Evolutionary conservation across 2,888 invertebrate species (phyloP).

Genomic region (Cephus sareptanus): DNA sequence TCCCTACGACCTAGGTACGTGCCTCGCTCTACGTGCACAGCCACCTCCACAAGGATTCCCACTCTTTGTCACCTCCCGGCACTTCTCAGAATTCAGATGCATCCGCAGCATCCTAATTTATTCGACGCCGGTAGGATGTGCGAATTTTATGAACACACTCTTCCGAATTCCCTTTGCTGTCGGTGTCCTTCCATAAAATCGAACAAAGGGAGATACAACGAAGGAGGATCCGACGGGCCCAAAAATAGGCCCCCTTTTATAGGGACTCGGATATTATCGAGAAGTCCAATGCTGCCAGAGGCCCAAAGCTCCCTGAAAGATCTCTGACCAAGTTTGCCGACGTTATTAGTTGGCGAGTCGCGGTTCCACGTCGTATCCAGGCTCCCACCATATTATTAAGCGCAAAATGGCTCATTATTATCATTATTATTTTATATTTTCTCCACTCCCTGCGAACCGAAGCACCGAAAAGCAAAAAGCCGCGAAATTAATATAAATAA

Average conservation of each 20-base stretch:
- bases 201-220: not conserved
- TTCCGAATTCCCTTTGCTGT: not conserved
- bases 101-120: not conserved
- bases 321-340: conserved; percentile 11
- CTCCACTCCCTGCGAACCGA: conserved; percentile 45
- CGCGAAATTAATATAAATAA: conserved; percentile 62
- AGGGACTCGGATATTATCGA: not conserved
- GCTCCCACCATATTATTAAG: conserved; percentile 62
- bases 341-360: conserved; percentile 50
- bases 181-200: not conserved
- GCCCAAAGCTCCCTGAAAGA: not conserved
- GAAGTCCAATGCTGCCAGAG: not conserved
- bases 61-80: not conserved
- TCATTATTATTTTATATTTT: conserved; percentile 63
- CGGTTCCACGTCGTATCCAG: conserved; percentile 46
- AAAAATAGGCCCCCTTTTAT: not conserved
- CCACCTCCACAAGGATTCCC: not conserved
- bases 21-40: not conserved
- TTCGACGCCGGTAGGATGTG: not conserved
- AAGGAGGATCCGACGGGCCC: not conserved
- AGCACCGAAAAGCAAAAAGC: conserved; percentile 56
- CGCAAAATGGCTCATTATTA: conserved; percentile 64
- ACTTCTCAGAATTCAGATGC: not conserved
- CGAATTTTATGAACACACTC: not conserved
- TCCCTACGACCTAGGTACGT: not conserved